Conservation (phyloP, 2,113 vertebrate genomes). For the Gymnorhina tibicen region DNA sequence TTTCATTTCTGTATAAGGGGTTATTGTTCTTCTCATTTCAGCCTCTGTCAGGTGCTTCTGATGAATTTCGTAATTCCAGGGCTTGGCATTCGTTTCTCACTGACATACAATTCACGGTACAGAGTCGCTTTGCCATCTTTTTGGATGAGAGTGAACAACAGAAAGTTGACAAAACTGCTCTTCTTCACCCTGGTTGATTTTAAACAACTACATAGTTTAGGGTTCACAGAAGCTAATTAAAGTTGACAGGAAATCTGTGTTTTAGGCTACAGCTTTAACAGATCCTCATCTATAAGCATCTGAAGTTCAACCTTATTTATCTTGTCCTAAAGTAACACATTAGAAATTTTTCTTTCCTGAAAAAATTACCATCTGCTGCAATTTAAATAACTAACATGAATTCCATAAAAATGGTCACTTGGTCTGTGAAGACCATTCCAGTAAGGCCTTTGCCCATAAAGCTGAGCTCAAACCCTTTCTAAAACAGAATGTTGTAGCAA, state of each 20-base stretch:
- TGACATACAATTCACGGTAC: background rate
- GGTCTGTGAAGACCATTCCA: background rate
- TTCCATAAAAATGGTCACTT: background rate
- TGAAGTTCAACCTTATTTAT: constrained; percentile 16
- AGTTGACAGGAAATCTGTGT: constrained; percentile 26
- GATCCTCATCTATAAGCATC: constrained; percentile 7
- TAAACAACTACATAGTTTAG: background rate
- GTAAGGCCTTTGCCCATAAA: background rate
- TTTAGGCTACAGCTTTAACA: constrained; percentile 31
- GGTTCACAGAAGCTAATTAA: background rate
- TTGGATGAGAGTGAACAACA: background rate
- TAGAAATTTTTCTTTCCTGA: background rate
- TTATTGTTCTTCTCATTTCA: background rate
- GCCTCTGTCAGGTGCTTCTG: background rate
- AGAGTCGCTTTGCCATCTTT: background rate
- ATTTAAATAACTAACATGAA: background rate
- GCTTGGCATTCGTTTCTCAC: background rate
- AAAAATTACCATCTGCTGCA: constrained; percentile 11
- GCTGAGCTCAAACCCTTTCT: background rate
- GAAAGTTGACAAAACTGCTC: constrained; percentile 1
- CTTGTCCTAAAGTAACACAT: background rate
- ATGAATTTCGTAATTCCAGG: background rate
- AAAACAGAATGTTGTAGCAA: background rate
- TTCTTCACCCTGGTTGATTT: constrained; percentile 1
- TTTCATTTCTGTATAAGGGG: background rate